Conservation (phyloP, 2,113 vertebrate species). For the Gasterosteus aculeatus region DNA sequence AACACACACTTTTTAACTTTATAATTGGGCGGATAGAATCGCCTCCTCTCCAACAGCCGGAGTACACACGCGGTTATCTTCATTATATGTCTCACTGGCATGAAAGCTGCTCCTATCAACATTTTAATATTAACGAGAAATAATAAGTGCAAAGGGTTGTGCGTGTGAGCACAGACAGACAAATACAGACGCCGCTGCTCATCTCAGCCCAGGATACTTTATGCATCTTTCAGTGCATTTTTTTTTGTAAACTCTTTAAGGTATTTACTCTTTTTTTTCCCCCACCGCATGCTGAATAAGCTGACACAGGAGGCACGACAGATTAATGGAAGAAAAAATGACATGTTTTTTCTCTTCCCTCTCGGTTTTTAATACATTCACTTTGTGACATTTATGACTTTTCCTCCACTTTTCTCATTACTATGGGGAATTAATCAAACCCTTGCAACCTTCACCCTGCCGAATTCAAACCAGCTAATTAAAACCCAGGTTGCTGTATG, state of each 20-base stretch:
- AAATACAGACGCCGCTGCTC: not conserved
- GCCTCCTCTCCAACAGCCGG: not conserved
- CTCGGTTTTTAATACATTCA: constrained; percentile 35
- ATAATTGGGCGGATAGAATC: not conserved
- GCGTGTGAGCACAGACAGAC: not conserved
- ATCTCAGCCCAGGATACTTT: not conserved
- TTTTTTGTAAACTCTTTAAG: not conserved
- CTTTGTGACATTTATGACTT: constrained; percentile 43
- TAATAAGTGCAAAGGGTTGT: not conserved
- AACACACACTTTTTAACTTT: not conserved
- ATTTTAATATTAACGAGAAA: not conserved
- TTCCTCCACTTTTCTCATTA: constrained; percentile 42
- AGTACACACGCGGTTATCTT: not conserved
- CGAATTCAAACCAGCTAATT: constrained; percentile 33
- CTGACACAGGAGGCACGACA: not conserved
- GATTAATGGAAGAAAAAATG: not conserved
- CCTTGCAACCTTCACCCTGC: constrained; percentile 29
- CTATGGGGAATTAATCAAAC: constrained; percentile 54
- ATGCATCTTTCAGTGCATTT: not conserved
- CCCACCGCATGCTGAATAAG: not conserved
- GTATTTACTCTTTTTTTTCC: constrained; percentile 17
- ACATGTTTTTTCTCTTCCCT: not conserved
- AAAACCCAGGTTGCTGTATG: constrained; percentile 15
- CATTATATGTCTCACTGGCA: not conserved
- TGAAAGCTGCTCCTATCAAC: not conserved